Conservation (phyloP, 2,797 vertebrate genomes). For the Octomys mimax region DNA sequence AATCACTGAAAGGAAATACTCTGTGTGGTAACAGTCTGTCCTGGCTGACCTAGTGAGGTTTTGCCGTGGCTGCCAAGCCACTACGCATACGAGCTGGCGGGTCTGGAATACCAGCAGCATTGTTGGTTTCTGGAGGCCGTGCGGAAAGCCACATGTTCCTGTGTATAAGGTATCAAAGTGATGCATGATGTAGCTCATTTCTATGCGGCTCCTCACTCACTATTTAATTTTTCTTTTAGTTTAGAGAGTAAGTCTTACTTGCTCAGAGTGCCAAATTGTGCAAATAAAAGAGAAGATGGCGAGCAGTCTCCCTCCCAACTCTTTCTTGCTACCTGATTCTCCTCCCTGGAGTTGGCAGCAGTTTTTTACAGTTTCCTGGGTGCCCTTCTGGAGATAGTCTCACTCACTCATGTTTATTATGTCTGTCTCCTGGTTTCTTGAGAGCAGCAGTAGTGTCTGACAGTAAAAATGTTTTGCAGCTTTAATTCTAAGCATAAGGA, state of each 20-base stretch:
- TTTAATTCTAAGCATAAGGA: background rate
- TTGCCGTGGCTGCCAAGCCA: slow-evolving; percentile 18
- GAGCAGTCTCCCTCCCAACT: background rate
- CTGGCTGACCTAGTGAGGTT: background rate
- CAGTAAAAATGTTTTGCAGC: background rate
- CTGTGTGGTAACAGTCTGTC: background rate
- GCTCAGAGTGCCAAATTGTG: background rate
- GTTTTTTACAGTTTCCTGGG: background rate
- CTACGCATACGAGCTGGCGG: background rate
- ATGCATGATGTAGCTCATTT: background rate
- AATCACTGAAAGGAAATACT: slow-evolving; percentile 62
- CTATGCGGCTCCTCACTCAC: background rate
- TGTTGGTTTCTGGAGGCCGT: background rate
- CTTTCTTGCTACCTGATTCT: background rate
- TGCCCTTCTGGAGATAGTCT: background rate
- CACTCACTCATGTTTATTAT: background rate
- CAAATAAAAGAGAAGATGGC: background rate
- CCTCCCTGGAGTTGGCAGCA: background rate
- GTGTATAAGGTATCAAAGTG: background rate
- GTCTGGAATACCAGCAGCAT: background rate
- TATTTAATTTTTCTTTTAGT: background rate
- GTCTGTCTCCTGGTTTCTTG: background rate
- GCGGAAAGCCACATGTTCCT: slow-evolving; percentile 1
- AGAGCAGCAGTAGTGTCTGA: too few species aligned
- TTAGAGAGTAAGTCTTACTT: background rate